These are phyloP conservation scores for Pogonus chalceus DNA, from an alignment of 1,140 invertebrate genomes.

Conservation along the genomic window DNA sequence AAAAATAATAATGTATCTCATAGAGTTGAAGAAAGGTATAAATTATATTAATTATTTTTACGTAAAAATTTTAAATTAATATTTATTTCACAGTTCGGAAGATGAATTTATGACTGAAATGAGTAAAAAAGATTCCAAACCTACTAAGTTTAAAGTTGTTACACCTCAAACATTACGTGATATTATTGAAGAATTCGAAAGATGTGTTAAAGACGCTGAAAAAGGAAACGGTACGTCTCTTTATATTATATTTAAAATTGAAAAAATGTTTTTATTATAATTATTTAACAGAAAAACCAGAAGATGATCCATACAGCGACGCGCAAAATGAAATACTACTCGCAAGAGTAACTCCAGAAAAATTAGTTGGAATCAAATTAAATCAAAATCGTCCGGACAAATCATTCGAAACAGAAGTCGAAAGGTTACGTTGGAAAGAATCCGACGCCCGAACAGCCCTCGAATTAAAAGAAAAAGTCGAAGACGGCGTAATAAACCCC, in stretches of 20 bases:
- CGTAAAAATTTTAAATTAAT: not conserved
- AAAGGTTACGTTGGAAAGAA: conserved; percentile 47
- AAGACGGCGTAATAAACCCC: conserved; percentile 15
- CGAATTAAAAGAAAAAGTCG: conserved; percentile 45
- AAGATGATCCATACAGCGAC: conserved; percentile 23
- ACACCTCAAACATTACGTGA: not conserved
- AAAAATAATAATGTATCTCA: not conserved
- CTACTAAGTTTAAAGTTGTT: not conserved
- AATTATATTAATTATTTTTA: not conserved
- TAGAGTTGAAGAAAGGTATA: not conserved
- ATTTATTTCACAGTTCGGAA: not conserved
- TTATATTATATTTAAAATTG: not conserved
- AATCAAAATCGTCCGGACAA: conserved; percentile 2
- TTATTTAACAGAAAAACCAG: not conserved
- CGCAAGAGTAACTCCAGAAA: conserved; percentile 20
- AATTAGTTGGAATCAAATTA: conserved; percentile 15
- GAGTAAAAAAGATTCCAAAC: not conserved
- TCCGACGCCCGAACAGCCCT: conserved; percentile 45
- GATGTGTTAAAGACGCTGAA: not conserved
- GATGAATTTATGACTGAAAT: not conserved
- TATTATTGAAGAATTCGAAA: not conserved
- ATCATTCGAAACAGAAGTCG: conserved; percentile 34
- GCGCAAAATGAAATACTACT: conserved; percentile 20
- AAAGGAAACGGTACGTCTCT: conserved; percentile 1
- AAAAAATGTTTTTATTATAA: not conserved